Evolutionary conservation across 2,888 invertebrate genomes (phyloP).

Genomic region (Brassicogethes aeneus): DNA sequence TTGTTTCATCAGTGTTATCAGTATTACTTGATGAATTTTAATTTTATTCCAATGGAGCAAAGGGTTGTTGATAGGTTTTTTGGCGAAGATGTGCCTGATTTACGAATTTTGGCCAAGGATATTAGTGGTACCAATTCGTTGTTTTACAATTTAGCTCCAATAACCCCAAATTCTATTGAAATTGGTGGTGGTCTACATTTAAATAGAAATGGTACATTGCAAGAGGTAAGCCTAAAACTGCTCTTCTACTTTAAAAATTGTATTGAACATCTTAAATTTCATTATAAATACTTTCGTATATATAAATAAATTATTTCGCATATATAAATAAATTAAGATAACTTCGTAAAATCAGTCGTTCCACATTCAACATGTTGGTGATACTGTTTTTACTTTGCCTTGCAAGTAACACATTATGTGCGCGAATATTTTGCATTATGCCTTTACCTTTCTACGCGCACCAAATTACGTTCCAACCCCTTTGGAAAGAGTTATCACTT

Average conservation of each 20-base stretch:
- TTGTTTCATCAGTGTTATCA: conserved; percentile 8
- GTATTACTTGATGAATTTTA: conserved; percentile 30
- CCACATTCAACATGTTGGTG: too few relatives aligned
- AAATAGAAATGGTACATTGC: too few relatives aligned
- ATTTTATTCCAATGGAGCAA: conserved; percentile 13
- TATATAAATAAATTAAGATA: too few relatives aligned
- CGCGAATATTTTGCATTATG: too few relatives aligned
- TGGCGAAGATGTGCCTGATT: conserved; percentile 24
- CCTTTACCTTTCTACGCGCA: neutral
- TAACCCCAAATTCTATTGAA: conserved; percentile 30
- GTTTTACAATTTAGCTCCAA: conserved; percentile 27
- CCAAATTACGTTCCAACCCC: neutral
- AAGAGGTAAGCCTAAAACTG: too few relatives aligned
- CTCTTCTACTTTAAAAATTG: too few relatives aligned
- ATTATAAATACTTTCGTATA: too few relatives aligned
- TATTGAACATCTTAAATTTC: too few relatives aligned
- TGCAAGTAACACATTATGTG: too few relatives aligned
- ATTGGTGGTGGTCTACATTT: conserved; percentile 30
- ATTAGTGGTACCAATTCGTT: conserved; percentile 31
- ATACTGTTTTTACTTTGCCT: too few relatives aligned
- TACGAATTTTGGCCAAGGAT: conserved; percentile 24
- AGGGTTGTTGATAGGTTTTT: conserved; percentile 23
- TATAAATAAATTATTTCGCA: too few relatives aligned
- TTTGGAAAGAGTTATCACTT: conserved; percentile 1
- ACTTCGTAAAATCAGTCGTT: too few relatives aligned